These are phyloP conservation scores for Andrena chrysosceles DNA, from an alignment of 2,888 invertebrate species.

Conservation along the genomic window DNA sequence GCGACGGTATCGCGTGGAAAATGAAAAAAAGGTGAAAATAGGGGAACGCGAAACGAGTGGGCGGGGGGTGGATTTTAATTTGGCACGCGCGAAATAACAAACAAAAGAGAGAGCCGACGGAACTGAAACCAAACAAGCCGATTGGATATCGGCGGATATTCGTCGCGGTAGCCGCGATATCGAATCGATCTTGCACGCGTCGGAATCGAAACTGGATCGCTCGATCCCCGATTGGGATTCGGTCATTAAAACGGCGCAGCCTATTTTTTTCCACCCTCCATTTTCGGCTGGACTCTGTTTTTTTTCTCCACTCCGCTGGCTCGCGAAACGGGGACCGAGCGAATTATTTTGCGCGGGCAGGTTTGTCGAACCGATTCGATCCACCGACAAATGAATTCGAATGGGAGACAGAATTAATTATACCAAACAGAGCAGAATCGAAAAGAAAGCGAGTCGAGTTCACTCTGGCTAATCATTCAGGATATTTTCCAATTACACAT, in stretches of 20 bases:
- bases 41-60: slow-evolving; percentile 49
- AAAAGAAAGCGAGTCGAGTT: not conserved
- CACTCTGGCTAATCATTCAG: not conserved
- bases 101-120: slow-evolving; percentile 74
- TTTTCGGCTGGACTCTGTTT: not conserved
- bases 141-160: slow-evolving; percentile 72
- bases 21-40: slow-evolving; percentile 30
- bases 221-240: slow-evolving; percentile 59
- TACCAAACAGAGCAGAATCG: not conserved
- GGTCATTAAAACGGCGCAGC: slow-evolving; percentile 61
- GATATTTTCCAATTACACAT: not conserved
- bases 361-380: slow-evolving; percentile 1
- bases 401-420: not conserved
- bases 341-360: not conserved
- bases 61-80: slow-evolving; percentile 67
- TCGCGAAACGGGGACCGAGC: not conserved
- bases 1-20: slow-evolving; percentile 28
- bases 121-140: slow-evolving; percentile 78
- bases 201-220: slow-evolving; percentile 72
- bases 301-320: slow-evolving; percentile 7
- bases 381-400: not conserved
- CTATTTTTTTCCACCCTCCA: slow-evolving; percentile 26
- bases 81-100: slow-evolving; percentile 76
- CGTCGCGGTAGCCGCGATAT: slow-evolving; percentile 51
- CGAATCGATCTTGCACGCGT: slow-evolving; percentile 63